Conservation (phyloP, 2,888 invertebrate genomes). For the Drosophila macrospina region DNA sequence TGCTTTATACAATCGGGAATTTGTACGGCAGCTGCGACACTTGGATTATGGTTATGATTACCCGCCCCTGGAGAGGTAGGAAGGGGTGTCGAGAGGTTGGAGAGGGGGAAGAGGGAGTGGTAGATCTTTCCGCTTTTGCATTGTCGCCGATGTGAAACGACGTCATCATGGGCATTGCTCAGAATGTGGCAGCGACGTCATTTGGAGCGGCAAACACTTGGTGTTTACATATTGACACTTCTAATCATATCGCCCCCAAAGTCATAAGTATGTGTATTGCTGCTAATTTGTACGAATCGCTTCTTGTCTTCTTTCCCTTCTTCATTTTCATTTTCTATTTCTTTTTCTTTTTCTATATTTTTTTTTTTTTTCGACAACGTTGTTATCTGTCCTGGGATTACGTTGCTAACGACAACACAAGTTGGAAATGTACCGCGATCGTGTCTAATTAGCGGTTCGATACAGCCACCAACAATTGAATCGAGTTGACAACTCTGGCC, state of each 20-base stretch:
- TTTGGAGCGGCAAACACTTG: constrained; percentile 34
- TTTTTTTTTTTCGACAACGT: constrained; percentile 14
- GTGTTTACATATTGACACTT: constrained; percentile 69
- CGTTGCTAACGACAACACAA: constrained; percentile 24
- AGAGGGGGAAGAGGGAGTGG: background rate
- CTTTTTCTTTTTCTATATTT: background rate
- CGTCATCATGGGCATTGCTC: constrained; percentile 49
- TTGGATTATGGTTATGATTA: constrained; percentile 19
- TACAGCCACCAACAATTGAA: constrained; percentile 6
- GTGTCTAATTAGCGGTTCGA: constrained; percentile 46
- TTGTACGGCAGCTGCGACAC: background rate
- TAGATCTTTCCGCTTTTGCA: no score
- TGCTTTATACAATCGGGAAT: background rate
- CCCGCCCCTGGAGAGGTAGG: no score
- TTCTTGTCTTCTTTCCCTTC: constrained; percentile 18
- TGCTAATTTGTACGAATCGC: constrained; percentile 65
- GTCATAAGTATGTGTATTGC: constrained; percentile 51
- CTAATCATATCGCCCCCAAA: constrained; percentile 69
- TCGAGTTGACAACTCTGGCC: constrained; percentile 35
- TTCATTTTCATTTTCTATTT: background rate
- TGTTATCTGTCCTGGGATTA: constrained; percentile 61
- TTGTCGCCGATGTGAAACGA: constrained; percentile 11
- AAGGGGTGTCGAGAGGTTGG: no score
- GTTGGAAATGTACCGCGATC: constrained; percentile 47
- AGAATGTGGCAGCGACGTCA: constrained; percentile 56